A percentile compares a stretch with the other conserved stretches of the same genome.
These are phyloP conservation scores for Samia ricini DNA, from an alignment of 1,140 invertebrate genomes.

Conservation along the genomic window DNA sequence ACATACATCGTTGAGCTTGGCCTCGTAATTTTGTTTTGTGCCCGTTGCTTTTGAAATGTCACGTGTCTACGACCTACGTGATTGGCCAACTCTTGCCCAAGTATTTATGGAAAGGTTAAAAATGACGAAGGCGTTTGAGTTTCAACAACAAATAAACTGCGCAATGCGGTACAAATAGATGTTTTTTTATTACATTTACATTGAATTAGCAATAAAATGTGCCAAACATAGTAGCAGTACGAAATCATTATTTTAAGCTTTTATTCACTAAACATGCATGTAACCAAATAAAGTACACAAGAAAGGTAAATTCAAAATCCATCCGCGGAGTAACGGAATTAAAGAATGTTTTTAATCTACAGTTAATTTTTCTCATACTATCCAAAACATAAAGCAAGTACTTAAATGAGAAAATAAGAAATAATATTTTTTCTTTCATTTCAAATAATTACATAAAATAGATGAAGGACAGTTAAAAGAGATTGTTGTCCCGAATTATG, in stretches of 20 bases:
- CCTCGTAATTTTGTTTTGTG: constrained; percentile 68
- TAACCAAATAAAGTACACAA: too few species aligned
- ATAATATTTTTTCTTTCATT: background rate
- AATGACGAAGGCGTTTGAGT: background rate
- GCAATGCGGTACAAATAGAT: background rate
- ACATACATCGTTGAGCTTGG: constrained; percentile 42
- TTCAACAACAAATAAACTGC: background rate
- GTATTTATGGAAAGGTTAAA: constrained; percentile 14
- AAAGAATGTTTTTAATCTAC: too few species aligned
- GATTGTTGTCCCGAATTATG: background rate
- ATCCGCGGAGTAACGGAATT: too few species aligned
- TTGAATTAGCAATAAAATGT: too few species aligned
- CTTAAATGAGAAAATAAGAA: too few species aligned
- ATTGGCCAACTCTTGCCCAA: constrained; percentile 31
- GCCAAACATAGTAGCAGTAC: too few species aligned
- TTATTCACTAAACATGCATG: too few species aligned
- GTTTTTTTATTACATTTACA: too few species aligned
- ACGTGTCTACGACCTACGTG: constrained; percentile 55
- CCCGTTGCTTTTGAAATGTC: constrained; percentile 55
- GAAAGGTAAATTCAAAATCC: too few species aligned
- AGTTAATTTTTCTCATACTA: too few species aligned
- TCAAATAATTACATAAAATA: background rate
- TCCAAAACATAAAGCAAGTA: too few species aligned
- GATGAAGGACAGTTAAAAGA: background rate
- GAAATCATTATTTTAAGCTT: too few species aligned